Evolutionary conservation across 2,113 vertebrate species (phyloP).

Genomic region (Pimephales promelas): DNA sequence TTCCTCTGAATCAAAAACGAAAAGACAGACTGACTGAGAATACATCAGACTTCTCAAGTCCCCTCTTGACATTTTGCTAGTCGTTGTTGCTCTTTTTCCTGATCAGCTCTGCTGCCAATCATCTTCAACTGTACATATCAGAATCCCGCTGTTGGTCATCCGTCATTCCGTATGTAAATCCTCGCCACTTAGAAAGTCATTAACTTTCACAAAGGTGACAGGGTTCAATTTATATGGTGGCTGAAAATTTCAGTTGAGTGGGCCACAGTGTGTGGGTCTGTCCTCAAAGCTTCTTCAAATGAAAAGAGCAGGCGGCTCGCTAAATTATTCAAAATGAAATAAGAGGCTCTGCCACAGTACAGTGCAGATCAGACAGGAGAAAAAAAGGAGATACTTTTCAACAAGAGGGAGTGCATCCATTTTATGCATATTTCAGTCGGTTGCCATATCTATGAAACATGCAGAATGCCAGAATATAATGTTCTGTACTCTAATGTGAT

Average conservation of each 20-base stretch:
- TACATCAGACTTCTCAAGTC: slow-evolving; percentile 53
- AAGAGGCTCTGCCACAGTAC: slow-evolving; percentile 55
- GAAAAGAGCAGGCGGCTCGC: slow-evolving; percentile 50
- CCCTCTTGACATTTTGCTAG: slow-evolving; percentile 66
- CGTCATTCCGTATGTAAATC: slow-evolving; percentile 52
- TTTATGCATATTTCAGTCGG: slow-evolving; percentile 46
- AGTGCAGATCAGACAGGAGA: slow-evolving; percentile 46
- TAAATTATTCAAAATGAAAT: slow-evolving; percentile 62
- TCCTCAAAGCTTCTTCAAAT: slow-evolving; percentile 51
- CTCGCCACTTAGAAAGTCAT: slow-evolving; percentile 54
- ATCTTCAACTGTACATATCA: slow-evolving; percentile 52
- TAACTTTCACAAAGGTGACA: slow-evolving; percentile 55
- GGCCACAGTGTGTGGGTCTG: slow-evolving; percentile 44
- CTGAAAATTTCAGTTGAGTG: slow-evolving; percentile 50
- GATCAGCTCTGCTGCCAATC: slow-evolving; percentile 67
- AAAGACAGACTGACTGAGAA: slow-evolving; percentile 55
- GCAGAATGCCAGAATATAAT: slow-evolving; percentile 8
- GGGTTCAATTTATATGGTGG: slow-evolving; percentile 33
- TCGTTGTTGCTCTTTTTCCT: slow-evolving; percentile 58
- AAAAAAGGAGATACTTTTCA: slow-evolving; percentile 54
- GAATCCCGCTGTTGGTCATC: slow-evolving; percentile 67
- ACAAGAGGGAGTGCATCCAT: slow-evolving; percentile 50
- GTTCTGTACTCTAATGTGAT: slow-evolving; percentile 5
- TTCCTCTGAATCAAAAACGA: slow-evolving; percentile 58
- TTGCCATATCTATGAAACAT: slow-evolving; percentile 45